Percentiles rank a stretch among this genome's conserved stretches.
These are phyloP conservation scores for Drosophila yakuba DNA, from an alignment of 1,140 invertebrate genomes.

Conservation along the genomic window DNA sequence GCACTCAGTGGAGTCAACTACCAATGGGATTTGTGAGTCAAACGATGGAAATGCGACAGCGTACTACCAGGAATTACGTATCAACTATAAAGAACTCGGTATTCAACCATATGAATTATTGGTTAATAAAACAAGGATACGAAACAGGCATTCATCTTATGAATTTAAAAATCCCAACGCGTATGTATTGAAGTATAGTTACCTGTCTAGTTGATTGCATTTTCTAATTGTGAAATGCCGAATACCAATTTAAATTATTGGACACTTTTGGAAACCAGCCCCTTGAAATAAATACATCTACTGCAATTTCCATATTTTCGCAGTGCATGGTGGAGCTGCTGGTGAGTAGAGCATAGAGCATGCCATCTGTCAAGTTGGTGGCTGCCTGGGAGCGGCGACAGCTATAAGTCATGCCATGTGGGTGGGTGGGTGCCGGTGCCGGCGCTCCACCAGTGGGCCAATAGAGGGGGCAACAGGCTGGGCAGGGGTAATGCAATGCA, in stretches of 20 bases:
- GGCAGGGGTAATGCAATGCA: constrained; percentile 13
- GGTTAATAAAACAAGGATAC: too few species aligned
- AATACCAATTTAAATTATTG: too few species aligned
- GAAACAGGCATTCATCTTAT: too few species aligned
- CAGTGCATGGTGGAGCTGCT: constrained; percentile 19
- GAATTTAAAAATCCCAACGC: too few species aligned
- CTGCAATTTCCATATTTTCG: background rate
- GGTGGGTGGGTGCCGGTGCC: constrained; percentile 29
- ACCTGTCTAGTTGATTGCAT: too few species aligned
- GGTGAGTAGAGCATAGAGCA: constrained; percentile 9
- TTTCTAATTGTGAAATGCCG: too few species aligned
- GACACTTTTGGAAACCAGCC: too few species aligned
- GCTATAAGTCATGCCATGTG: constrained; percentile 28
- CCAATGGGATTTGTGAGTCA: constrained; percentile 31
- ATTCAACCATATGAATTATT: background rate
- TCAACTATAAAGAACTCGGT: background rate
- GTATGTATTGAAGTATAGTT: too few species aligned
- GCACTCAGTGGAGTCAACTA: constrained; percentile 16
- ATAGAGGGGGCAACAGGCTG: background rate
- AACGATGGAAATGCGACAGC: background rate
- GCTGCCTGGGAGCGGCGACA: constrained; percentile 42
- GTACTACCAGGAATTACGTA: background rate
- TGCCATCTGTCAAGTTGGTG: constrained; percentile 42
- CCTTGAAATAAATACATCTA: too few species aligned
- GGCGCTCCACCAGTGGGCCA: background rate